Percentiles rank a stretch among this genome's conserved stretches.
These are phyloP conservation scores for Caenorhabditis sp. DNA, from an alignment of 2,888 invertebrate species.

Conservation along the genomic window DNA sequence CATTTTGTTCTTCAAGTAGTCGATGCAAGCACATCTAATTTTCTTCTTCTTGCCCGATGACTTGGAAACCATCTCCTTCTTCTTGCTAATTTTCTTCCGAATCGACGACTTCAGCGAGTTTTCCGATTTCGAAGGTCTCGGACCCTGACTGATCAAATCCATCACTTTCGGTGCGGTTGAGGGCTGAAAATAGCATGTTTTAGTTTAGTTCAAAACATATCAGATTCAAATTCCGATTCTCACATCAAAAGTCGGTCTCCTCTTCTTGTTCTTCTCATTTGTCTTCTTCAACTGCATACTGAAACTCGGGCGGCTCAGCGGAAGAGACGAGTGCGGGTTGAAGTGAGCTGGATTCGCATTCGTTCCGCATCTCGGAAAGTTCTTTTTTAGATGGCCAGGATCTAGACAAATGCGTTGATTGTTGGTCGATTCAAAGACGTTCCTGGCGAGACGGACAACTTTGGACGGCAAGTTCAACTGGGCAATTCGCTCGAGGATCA, in stretches of 20 bases:
- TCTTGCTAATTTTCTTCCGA: background rate
- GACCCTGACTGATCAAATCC: slow-evolving; percentile 42
- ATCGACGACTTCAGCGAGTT: background rate
- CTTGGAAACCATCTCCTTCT: slow-evolving; percentile 10
- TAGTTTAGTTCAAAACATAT: background rate
- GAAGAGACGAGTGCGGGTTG: slow-evolving; percentile 57
- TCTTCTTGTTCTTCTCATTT: slow-evolving; percentile 36
- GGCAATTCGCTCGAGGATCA: slow-evolving; percentile 61
- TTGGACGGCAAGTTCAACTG: slow-evolving; percentile 52
- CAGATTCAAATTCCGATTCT: too few relatives aligned
- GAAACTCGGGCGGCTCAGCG: slow-evolving; percentile 53
- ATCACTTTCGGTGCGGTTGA: slow-evolving; percentile 49
- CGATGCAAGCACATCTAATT: slow-evolving; percentile 44
- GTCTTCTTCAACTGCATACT: slow-evolving; percentile 53
- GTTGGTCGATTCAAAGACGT: slow-evolving; percentile 53
- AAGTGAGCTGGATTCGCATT: slow-evolving; percentile 30
- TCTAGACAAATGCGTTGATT: slow-evolving; percentile 53
- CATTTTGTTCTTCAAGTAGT: slow-evolving; percentile 50
- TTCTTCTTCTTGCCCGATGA: slow-evolving; percentile 15
- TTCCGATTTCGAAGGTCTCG: slow-evolving; percentile 22
- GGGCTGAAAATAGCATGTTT: slow-evolving; percentile 30
- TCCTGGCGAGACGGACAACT: slow-evolving; percentile 47
- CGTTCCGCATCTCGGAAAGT: slow-evolving; percentile 38
- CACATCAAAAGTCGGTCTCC: slow-evolving; percentile 41
- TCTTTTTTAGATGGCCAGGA: slow-evolving; percentile 41